Base-by-base conservation (phyloP, 2,888 invertebrate species). In the Trypoxylon attenuatum region DNA sequence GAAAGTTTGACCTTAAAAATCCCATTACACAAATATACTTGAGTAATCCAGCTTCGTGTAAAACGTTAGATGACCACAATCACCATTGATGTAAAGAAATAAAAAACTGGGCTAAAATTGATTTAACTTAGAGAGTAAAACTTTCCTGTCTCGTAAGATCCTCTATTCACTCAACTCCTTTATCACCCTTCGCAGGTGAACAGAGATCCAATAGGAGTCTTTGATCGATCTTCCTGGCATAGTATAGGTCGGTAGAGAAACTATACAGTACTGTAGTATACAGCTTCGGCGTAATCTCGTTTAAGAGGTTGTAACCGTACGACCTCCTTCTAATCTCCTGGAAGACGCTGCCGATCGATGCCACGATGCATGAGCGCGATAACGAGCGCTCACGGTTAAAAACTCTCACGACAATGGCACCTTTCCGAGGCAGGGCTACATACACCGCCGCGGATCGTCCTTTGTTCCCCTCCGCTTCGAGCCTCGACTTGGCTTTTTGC, bases 401-500 rank as follows among this genome's bases (percentile, higher is more conserved):
- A 61, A 57, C 16, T 29, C 42, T n/a, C 54, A 13, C 29, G 61
- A 66, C 61, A 38, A 58, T 66, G 45, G 45, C 58, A 19, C 6
- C 70, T 55, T 42, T 47, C 45, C 57, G 15, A 16, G 13, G 29
- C 38, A 51, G 25, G 46, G 33, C 42, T 23, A 1, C n/a, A 19
- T 27, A 29, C 29, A 43, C 22, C 51, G 29, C 16, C 33, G 22
- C 23, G 19, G 29, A 4, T 6, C 16, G 42, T 10, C 45, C 39
- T 69, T 61, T 72, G 64, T 69, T 72, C 61, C 46, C 49, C 25
- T 67, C 25, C 13, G 1, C 0, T n/a, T n/a, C n/a, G n/a, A n/a
- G n/a, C n/a, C n/a, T n/a, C 13, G 4, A 33, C 39, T 38, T 51
- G 56, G 54, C 69, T 49, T 23, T 46, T 33, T 41, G 69, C 65